phyloP scores from a whole-genome alignment of 2,797 vertebrate genomes.

The Lophotriccus pileatus region DNA sequence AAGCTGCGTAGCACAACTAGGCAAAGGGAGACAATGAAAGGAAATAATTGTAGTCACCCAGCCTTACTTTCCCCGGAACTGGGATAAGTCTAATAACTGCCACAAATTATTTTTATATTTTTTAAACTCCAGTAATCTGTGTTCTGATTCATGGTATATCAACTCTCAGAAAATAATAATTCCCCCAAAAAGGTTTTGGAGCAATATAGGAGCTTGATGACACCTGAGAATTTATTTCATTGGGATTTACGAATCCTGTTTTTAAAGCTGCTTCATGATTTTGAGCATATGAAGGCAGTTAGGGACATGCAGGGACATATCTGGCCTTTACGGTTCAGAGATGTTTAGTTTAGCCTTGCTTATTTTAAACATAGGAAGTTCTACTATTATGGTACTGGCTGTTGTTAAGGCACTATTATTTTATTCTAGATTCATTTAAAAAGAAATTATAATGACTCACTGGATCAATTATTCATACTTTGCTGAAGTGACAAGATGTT shows the following conservation, averaged over 20 bases:
- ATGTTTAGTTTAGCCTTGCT: neutral
- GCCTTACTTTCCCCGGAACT: neutral
- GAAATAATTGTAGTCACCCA: neutral
- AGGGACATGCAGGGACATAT: neutral
- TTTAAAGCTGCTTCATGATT: neutral
- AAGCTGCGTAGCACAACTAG: neutral
- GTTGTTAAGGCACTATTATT: neutral
- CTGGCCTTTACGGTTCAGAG: neutral
- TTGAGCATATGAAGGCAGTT: neutral
- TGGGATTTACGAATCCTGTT: neutral
- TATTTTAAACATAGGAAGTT: constrained; percentile 12
- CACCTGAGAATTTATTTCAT: neutral
- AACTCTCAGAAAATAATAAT: neutral
- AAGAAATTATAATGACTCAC: neutral
- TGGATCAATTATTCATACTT: constrained; percentile 16
- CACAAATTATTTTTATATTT: neutral
- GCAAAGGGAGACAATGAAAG: neutral
- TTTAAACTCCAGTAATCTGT: neutral
- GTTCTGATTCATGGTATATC: neutral
- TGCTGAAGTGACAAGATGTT: neutral
- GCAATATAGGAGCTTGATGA: neutral
- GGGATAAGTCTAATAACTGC: neutral
- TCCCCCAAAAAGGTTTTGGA: neutral
- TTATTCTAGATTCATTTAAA: neutral
- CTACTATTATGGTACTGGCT: neutral